phyloP scores from a whole-genome alignment of 1,140 invertebrate species.

The Atta texana region DNA sequence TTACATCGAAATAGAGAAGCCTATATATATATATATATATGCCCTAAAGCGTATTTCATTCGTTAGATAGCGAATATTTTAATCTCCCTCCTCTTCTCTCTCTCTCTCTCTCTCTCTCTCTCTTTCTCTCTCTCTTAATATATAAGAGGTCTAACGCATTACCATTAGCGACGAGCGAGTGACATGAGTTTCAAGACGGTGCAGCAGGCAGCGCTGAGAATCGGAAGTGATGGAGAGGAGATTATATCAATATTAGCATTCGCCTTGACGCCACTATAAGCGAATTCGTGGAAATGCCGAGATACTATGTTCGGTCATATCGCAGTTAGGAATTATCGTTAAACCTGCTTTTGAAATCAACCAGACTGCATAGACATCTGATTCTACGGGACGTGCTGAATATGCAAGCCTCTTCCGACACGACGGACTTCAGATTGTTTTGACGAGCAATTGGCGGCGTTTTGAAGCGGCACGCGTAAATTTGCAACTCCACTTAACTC shows the following conservation, averaged over 20 bases:
- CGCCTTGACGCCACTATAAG: constrained; percentile 36
- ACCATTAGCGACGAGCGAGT: constrained; percentile 60
- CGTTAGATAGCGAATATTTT: constrained; percentile 25
- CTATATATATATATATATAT: neutral
- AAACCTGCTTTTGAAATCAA: constrained; percentile 58
- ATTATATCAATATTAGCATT: constrained; percentile 61
- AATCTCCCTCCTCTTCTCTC: no score
- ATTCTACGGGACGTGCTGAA: constrained; percentile 44
- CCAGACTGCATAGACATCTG: constrained; percentile 49
- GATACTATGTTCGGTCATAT: constrained; percentile 41
- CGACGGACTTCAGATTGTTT: constrained; percentile 48
- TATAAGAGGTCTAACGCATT: constrained; percentile 43
- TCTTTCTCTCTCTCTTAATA: neutral
- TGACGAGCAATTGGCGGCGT: constrained; percentile 55
- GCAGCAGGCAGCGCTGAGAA: constrained; percentile 6
- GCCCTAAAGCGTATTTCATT: constrained; percentile 34
- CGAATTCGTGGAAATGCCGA: constrained; percentile 31
- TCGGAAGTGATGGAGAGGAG: constrained; percentile 49
- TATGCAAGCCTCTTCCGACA: constrained; percentile 55
- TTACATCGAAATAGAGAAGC: neutral
- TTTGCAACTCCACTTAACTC: constrained; percentile 53
- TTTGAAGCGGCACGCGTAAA: constrained; percentile 39
- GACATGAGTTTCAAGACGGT: constrained; percentile 48
- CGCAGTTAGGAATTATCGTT: constrained; percentile 59
- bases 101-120: neutral